Conservation (phyloP, 2,888 invertebrate species). For the Cerceris ruficornis region DNA sequence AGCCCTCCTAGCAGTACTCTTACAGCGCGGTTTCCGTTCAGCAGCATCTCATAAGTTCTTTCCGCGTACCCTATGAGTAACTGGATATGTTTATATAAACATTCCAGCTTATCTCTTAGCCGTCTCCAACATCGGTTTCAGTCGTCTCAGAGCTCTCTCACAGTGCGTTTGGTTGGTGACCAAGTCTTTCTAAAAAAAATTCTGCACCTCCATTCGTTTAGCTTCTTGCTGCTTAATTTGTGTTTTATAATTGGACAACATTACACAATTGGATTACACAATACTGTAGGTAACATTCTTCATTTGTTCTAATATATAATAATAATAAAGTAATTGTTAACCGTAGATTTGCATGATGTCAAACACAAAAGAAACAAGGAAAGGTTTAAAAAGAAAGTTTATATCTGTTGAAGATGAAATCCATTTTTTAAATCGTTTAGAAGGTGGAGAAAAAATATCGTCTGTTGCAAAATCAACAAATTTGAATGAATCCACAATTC, state of each 20-base stretch:
- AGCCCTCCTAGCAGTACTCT: conserved; percentile 11
- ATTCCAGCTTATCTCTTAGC: conserved; percentile 24
- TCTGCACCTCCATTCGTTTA: conserved; percentile 27
- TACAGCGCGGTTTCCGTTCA: conserved; percentile 17
- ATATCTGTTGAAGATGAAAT: too few species aligned
- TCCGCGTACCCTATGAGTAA: background rate
- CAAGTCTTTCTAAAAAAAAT: conserved; percentile 23
- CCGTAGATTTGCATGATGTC: conserved; percentile 14
- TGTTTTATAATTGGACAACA: conserved; percentile 41
- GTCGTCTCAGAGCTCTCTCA: conserved; percentile 22
- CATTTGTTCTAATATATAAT: conserved; percentile 28
- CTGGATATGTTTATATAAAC: conserved; percentile 4
- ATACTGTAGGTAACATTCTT: conserved; percentile 40
- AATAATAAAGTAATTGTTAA: conserved; percentile 25
- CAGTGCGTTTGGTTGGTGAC: conserved; percentile 22
- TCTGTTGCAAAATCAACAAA: too few species aligned
- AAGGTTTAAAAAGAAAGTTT: conserved; percentile 47
- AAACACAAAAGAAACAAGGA: conserved; percentile 32
- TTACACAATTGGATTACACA: conserved; percentile 18
- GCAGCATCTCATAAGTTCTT: conserved; percentile 11
- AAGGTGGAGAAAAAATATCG: too few species aligned
- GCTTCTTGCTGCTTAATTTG: conserved; percentile 34
- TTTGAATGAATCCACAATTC: too few species aligned
- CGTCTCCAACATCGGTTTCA: conserved; percentile 19
- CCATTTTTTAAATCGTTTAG: too few species aligned